Evolutionary conservation across 2,113 vertebrate species (phyloP), one percentile per base, ranked within the genome.

Genomic region (Anseranas semipalmata): DNA sequence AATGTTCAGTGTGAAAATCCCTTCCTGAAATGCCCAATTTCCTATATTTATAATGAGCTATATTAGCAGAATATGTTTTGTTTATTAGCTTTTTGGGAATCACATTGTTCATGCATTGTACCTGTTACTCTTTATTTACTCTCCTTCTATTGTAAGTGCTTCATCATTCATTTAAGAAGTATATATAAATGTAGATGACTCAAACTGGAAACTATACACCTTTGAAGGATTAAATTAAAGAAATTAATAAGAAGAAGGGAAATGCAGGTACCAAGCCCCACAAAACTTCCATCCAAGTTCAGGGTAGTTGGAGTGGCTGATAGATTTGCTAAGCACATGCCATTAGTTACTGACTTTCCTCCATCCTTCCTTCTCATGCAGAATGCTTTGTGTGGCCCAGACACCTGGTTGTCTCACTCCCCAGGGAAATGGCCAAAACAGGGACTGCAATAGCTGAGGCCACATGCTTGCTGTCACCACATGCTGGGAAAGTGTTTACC

Each of bases 391-490:
- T 41, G 2, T 17, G 46, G 28, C 20, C 30, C 62, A 65, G 15
- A 33, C 25, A 28, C n/a, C 24, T 53, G 43, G 6, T 30, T 16
- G 13, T 41, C 52, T 13, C 20, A 10, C 11, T 80, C 10, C 58
- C 10, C 21, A 33, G 41, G 33, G 55, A 33, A 68, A 15, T 21
- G 6, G 4, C 6, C 15, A 48, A 65, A 28, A 37, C 43, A 67
- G 46, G 7, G 33, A 6, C 19, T 77, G 33, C 41, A 58, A 46
- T 4, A 63, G 18, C 53, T 46, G 37, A 78, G 43, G 28, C 7
- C 37, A 43, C 4, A 3, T 0, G 1, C 17, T 46, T 65, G 15
- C 7, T 75, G 30, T 0, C 2, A 46, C 21, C 21, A 8, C 5
- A 16, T n/a, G 39, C 32, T 50, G 18, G 46, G 45, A 56, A 87